These are phyloP conservation scores for Enteromius fasciolatus DNA, from an alignment of 2,797 vertebrate species.

Conservation along the genomic window DNA sequence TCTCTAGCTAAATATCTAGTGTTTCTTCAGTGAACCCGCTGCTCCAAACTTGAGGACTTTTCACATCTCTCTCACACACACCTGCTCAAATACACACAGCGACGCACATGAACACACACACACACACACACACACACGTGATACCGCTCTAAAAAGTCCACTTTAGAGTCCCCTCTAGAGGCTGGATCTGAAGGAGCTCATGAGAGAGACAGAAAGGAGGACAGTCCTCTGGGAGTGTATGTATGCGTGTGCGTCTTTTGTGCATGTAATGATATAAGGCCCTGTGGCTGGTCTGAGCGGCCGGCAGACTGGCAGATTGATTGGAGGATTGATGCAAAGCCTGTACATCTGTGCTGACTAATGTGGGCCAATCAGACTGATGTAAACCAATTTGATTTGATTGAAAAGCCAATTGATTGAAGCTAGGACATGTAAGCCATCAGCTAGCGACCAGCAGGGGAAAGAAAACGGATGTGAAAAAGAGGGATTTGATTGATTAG, in stretches of 20 bases:
- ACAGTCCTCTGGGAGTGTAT: conserved; percentile 41
- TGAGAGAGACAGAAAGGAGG: conserved; percentile 64
- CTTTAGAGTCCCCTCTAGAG: conserved; percentile 80
- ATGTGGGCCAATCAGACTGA: conserved; percentile 51
- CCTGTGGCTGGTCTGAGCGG: conserved; percentile 29
- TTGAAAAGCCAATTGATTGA: conserved; percentile 49
- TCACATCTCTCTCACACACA: not conserved
- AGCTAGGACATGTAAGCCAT: conserved; percentile 34
- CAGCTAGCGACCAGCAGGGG: conserved; percentile 10
- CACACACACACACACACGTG: conserved; percentile 60
- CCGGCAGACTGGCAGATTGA: conserved; percentile 38
- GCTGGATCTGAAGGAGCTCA: conserved; percentile 82
- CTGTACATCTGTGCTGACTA: conserved; percentile 47
- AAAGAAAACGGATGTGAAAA: conserved; percentile 12
- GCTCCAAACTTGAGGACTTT: not conserved
- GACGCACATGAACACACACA: not conserved
- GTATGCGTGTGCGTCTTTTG: conserved; percentile 38
- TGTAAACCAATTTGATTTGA: conserved; percentile 50
- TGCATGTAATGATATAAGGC: conserved; percentile 61
- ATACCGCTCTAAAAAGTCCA: conserved; percentile 80
- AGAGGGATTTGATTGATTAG: conserved; percentile 51
- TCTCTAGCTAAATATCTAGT: not conserved
- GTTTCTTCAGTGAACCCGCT: conserved; percentile 2
- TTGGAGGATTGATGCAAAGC: conserved; percentile 46
- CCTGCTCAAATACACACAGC: not conserved